Evolutionary conservation across 2,113 vertebrate species (phyloP).

Genomic region (Poeciliopsis prolifica): DNA sequence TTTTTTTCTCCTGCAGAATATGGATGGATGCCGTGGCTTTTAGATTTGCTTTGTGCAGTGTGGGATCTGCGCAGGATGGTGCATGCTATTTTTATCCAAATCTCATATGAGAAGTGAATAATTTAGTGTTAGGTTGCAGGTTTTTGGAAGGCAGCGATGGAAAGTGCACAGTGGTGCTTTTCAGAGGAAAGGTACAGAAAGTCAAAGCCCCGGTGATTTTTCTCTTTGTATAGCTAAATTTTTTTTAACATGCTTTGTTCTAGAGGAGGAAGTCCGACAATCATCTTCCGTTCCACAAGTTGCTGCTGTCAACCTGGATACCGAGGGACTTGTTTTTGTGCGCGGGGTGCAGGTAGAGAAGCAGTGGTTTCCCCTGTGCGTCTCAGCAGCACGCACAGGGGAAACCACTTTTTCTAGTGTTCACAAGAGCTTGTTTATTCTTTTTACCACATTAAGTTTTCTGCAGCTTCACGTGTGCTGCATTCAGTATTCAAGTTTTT

Average conservation of each 20-base stretch:
- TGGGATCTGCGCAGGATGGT: background rate
- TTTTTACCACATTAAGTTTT: slow-evolving; percentile 2
- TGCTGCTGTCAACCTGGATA: background rate
- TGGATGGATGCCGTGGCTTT: slow-evolving; percentile 3
- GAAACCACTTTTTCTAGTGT: slow-evolving; percentile 20
- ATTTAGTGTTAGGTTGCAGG: slow-evolving; percentile 53
- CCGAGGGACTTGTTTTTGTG: slow-evolving; percentile 27
- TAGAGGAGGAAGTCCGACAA: background rate
- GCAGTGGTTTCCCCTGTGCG: too few relatives aligned
- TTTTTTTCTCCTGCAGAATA: slow-evolving; percentile 22
- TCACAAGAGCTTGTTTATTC: background rate
- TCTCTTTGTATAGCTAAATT: background rate
- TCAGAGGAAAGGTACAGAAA: background rate
- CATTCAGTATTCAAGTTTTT: background rate
- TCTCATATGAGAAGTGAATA: slow-evolving; percentile 58
- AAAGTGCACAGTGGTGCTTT: slow-evolving; percentile 4
- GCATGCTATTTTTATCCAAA: slow-evolving; percentile 60
- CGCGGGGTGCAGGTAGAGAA: slow-evolving; percentile 25
- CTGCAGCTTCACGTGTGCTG: background rate
- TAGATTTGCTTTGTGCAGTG: slow-evolving; percentile 14
- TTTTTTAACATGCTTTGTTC: background rate
- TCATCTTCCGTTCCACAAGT: slow-evolving; percentile 11
- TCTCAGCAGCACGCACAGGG: slow-evolving; percentile 1
- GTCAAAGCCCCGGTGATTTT: background rate
- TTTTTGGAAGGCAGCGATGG: slow-evolving; percentile 30